phyloP scores from a whole-genome alignment of 2,113 vertebrate species.

The Xerus inauris region DNA sequence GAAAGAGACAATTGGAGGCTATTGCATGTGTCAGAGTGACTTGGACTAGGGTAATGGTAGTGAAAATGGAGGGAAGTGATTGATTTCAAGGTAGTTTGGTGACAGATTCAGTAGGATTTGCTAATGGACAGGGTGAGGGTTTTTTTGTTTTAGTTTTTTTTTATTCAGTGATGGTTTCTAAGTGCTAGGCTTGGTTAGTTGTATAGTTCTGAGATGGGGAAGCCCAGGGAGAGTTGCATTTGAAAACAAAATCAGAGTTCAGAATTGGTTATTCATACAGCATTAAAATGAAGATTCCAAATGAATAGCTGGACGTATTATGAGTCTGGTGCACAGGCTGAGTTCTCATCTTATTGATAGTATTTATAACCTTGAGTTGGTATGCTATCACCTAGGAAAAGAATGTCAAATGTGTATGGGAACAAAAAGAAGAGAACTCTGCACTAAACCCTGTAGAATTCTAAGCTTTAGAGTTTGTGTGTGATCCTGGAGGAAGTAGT shows the following conservation, averaged over 20 bases:
- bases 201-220: not conserved
- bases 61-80: slow-evolving; percentile 5
- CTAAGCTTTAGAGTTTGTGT: not conserved
- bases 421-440: not conserved
- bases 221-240: not conserved
- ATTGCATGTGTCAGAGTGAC: not conserved
- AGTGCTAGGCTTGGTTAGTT: not conserved
- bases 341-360: not conserved
- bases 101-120: not conserved
- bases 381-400: not conserved
- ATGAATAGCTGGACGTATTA: not conserved
- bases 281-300: not conserved
- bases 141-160: not conserved
- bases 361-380: not conserved
- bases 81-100: not conserved
- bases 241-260: not conserved
- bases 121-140: not conserved
- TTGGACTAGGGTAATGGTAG: not conserved
- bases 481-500: not conserved
- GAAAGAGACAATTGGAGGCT: not conserved
- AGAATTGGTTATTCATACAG: not conserved
- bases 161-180: not conserved
- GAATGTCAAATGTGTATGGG: not conserved
- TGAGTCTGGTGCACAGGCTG: not conserved
- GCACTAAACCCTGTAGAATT: not conserved